Conservation (phyloP, 2,888 invertebrate species). For the Timema cristinae region DNA sequence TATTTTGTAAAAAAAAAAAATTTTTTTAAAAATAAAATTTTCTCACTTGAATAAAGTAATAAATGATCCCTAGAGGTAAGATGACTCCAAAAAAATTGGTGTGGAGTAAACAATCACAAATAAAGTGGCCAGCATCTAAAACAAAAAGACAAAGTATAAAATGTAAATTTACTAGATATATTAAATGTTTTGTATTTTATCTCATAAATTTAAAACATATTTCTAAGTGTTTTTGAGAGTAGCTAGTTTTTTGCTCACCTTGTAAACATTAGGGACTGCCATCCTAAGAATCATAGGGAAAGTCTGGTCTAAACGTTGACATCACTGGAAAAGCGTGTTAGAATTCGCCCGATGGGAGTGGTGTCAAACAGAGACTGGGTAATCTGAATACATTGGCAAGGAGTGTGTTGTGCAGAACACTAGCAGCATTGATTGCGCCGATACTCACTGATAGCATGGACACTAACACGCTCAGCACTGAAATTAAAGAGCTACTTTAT, state of each 20-base stretch:
- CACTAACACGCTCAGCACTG: constrained; percentile 48
- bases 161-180: background rate
- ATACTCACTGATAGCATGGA: constrained; percentile 54
- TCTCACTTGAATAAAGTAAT: constrained; percentile 68
- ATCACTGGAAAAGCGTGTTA: constrained; percentile 60
- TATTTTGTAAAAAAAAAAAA: background rate
- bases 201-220: background rate
- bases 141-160: constrained; percentile 13
- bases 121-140: constrained; percentile 77
- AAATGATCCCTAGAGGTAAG: constrained; percentile 72
- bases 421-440: constrained; percentile 58
- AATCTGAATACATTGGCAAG: constrained; percentile 58
- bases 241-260: constrained; percentile 35
- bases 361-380: constrained; percentile 64
- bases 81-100: constrained; percentile 76
- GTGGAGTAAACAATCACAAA: constrained; percentile 85
- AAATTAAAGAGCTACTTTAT: constrained; percentile 40
- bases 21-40: background rate
- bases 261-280: constrained; percentile 41
- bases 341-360: constrained; percentile 70
- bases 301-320: constrained; percentile 52
- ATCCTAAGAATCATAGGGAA: constrained; percentile 43
- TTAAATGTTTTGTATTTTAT: background rate
- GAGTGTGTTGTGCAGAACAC: constrained; percentile 55
- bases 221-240: background rate